Base-by-base conservation (phyloP, 2,797 vertebrate genomes). In the Sebastes minor region DNA sequence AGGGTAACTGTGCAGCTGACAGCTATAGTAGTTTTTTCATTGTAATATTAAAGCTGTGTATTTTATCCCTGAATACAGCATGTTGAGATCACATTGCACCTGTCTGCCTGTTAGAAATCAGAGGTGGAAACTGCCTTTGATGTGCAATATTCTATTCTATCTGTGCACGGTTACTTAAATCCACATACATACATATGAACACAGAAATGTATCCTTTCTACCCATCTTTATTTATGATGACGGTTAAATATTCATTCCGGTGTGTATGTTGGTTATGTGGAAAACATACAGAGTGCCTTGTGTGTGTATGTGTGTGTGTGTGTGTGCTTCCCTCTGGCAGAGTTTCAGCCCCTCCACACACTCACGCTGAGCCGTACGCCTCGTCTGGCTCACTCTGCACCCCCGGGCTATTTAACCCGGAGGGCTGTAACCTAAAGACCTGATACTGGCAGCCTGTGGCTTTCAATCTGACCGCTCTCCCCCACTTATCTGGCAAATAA, bases 401-500 rank as follows among this genome's bases (percentile, higher is more conserved):
- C 88, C 83, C 70, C 56, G 23, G 86, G 90, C 89, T 85, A 85
- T 91, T 88, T 86, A 89, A 92, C 91, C 91, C 61, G 5, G 76
- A 38, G 79, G 86, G 42, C 80, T 93, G 92, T 90, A 94, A 94
- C 93, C 88, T 83, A 88, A 93, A 89, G 89, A 93, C 89, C 84
- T 74, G 89, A 90, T 89, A 81, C 76, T 83, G 79, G 89, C 85
- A 86, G 92, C 78, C 91, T 93, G 94, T 92, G 94, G 94, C 90
- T 94, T 93, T 77, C 89, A 75, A 73, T 89, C 89, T 68, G 91
- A 94, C 94, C 87, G 22, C 93, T 83, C 77, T 83, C 76, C 88
- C 87, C 80, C 91, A 88, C 92, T 94, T 94, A 94, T 94, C 92
- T 91, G 92, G 89, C 87, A 90, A 90, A 94, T 92, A 92, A 93